Conservation (phyloP, 2,113 vertebrate species). For the Morone chrysops region DNA sequence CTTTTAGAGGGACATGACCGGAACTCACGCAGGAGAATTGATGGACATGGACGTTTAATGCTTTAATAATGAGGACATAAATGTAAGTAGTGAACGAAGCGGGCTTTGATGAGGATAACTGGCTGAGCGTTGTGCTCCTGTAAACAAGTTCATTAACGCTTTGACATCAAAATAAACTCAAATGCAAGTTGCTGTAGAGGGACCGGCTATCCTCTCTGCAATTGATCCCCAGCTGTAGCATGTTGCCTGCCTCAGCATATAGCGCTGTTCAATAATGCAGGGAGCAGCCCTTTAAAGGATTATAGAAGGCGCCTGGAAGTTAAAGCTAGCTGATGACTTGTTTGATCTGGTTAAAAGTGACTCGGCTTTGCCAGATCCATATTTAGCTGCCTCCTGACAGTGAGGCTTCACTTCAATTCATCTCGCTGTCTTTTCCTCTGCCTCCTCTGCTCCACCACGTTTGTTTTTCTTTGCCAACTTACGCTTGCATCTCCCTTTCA, state of each 20-base stretch:
- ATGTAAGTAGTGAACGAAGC: not conserved
- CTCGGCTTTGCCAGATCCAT: conserved; percentile 39
- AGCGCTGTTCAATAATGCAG: conserved; percentile 57
- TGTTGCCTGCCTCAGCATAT: not conserved
- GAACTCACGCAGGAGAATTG: not conserved
- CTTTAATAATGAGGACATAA: conserved; percentile 8
- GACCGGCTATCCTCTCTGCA: not conserved
- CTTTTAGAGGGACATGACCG: conserved; percentile 12
- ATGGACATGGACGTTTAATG: conserved; percentile 12
- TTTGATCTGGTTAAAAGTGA: conserved; percentile 63
- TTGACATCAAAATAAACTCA: not conserved
- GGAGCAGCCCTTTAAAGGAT: conserved; percentile 34
- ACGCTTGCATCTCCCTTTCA: not conserved
- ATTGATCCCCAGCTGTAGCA: conserved; percentile 31
- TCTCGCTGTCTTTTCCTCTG: conserved; percentile 33
- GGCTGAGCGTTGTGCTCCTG: not conserved
- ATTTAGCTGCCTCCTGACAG: conserved; percentile 46
- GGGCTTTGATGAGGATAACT: not conserved
- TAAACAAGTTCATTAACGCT: not conserved
- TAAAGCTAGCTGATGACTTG: conserved; percentile 56
- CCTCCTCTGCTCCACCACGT: conserved; percentile 11
- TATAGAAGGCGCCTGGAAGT: conserved; percentile 36
- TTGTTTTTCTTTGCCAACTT: not conserved
- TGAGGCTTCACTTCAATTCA: conserved; percentile 45
- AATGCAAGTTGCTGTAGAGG: conserved; percentile 1